These are phyloP conservation scores for Pseudoatta argentina DNA, from an alignment of 1,140 invertebrate species.

Conservation along the genomic window DNA sequence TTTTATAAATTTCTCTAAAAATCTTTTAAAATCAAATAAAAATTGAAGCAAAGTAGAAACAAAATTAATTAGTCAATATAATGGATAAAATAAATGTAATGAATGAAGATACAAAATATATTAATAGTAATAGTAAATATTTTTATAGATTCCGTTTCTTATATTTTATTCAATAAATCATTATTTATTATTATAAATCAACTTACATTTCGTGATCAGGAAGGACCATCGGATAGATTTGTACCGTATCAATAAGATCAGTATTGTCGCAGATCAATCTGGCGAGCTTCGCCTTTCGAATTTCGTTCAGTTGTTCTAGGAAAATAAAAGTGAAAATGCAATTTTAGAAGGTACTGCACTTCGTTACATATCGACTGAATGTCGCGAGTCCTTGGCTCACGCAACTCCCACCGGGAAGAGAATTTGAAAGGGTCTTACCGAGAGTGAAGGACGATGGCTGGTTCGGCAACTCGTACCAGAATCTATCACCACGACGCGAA, in stretches of 20 bases:
- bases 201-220: slow-evolving; percentile 96
- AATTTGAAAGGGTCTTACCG: slow-evolving; percentile 83
- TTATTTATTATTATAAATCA: neutral
- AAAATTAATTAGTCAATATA: neutral
- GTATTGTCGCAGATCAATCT: slow-evolving; percentile 98
- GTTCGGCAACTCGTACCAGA: slow-evolving; percentile 98
- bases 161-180: neutral
- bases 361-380: slow-evolving; percentile 8
- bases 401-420: neutral
- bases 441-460: slow-evolving; percentile 96
- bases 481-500: slow-evolving; percentile 95
- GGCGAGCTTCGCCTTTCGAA: slow-evolving; percentile 94
- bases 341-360: neutral
- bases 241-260: slow-evolving; percentile 96
- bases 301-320: slow-evolving; percentile 95
- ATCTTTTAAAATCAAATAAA: neutral
- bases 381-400: slow-evolving; percentile 27
- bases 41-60: neutral
- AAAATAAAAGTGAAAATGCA: slow-evolving; percentile 60
- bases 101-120: neutral
- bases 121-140: neutral
- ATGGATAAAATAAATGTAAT: neutral
- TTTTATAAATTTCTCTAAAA: neutral
- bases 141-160: neutral
- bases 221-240: slow-evolving; percentile 96